Percentiles rank a stretch among this genome's conserved stretches.
Conservation (phyloP, 2,113 vertebrate genomes). For the Syngnathus typhle region DNA sequence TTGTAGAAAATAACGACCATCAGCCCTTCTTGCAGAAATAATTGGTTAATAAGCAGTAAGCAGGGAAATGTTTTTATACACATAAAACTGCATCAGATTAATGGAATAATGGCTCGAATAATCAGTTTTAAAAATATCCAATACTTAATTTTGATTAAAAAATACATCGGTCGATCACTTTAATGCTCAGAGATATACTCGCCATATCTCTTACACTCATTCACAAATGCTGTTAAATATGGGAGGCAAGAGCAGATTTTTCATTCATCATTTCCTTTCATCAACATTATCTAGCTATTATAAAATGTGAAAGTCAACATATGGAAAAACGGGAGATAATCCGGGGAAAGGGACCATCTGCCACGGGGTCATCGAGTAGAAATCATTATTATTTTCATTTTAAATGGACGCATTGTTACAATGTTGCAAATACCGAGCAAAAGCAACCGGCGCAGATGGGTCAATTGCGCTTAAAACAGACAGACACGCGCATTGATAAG, state of each 20-base stretch:
- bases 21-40: too few species aligned
- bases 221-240: not conserved
- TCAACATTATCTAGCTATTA: not conserved
- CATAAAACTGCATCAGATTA: too few species aligned
- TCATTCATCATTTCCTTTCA: not conserved
- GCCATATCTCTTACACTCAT: not conserved
- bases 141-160: too few species aligned
- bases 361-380: not conserved
- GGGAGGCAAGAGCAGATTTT: not conserved
- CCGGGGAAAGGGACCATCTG: not conserved
- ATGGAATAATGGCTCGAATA: too few species aligned
- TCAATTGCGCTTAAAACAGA: slow-evolving; percentile 19
- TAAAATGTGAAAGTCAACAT: not conserved
- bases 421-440: slow-evolving; percentile 7
- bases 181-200: not conserved
- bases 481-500: slow-evolving; percentile 50
- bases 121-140: too few species aligned
- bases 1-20: too few species aligned
- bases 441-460: slow-evolving; percentile 26
- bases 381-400: not conserved
- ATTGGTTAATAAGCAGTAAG: too few species aligned
- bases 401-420: not conserved
- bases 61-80: too few species aligned
- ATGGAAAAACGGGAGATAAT: not conserved
- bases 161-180: too few species aligned